phyloP scores from a whole-genome alignment of 2,888 invertebrate genomes.

The Exocentrus adspersus region DNA sequence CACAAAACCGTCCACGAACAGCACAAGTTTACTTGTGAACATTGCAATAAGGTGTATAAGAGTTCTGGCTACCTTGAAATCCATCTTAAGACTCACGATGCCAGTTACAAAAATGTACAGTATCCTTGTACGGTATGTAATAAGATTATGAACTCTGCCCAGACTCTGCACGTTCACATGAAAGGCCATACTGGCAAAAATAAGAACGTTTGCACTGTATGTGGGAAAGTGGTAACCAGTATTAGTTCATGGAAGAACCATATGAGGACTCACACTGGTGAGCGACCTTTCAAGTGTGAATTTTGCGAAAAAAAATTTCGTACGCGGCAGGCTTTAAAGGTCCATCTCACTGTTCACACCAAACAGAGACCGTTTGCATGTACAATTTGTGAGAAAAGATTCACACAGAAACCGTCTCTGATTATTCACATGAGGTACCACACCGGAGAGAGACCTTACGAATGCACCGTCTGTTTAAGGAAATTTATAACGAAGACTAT shows the following conservation, averaged over 20 bases:
- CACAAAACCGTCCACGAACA: conserved; percentile 28
- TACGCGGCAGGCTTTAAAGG: conserved; percentile 41
- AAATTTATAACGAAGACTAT: conserved; percentile 59
- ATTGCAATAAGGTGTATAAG: conserved; percentile 49
- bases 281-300: conserved; percentile 39
- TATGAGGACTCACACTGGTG: conserved; percentile 47
- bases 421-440: conserved; percentile 65
- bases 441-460: conserved; percentile 61
- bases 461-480: conserved; percentile 57
- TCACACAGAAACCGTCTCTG: conserved; percentile 39
- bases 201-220: conserved; percentile 56
- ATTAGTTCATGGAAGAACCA: conserved; percentile 49
- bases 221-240: conserved; percentile 45
- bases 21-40: conserved; percentile 41
- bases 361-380: conserved; percentile 34
- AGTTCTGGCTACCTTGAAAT: conserved; percentile 44
- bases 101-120: conserved; percentile 34
- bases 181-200: conserved; percentile 32
- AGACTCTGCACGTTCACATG: conserved; percentile 30
- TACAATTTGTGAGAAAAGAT: conserved; percentile 32
- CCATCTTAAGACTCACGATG: conserved; percentile 43
- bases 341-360: conserved; percentile 35
- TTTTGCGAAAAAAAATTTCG: conserved; percentile 44
- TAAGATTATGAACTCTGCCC: conserved; percentile 18
- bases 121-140: conserved; percentile 38